Evolutionary conservation across 1,140 invertebrate genomes (phyloP), one percentile per base, ranked within the genome.

Genomic region (Brachionus manjavacas): DNA sequence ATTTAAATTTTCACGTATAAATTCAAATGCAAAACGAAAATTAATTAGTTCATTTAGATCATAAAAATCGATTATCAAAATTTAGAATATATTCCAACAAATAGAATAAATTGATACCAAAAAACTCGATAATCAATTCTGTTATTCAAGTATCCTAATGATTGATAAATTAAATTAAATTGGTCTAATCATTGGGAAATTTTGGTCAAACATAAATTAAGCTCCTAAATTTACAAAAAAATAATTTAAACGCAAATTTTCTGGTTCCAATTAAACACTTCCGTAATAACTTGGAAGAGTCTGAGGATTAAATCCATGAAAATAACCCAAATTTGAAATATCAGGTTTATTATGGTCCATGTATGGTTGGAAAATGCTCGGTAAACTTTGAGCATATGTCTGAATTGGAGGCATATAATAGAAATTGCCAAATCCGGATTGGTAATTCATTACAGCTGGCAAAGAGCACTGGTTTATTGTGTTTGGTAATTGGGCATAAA

Each of bases 171-270:
- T 49, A 76, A 76, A 49, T 25, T 49, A 74, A 74, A 74, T 76
- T 49, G 43, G 43, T 76, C 41, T 23, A 76, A 25, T 76, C 20
- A 49, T 76, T 76, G n/a, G 72, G 72, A 76, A 25, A 76, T 49
- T 35, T 76, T 76, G 72, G 72, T 46, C 23, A 76, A 49, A 76
- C 72, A 76, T 76, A 76, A 76, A 76, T 76, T 76, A 76, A 76
- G 70, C 39, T 76, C 39, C 35, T 76, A 76, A 76, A 76, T 76
- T 76, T 76, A 76, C 39, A 76, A 76, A 46, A 74, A 76, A 76
- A 76, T 76, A 76, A 76, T 76, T 76, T 76, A 76, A 76, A 76
- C 72, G 72, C 72, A 76, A 76, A 25, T 20, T 35, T 23, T 76
- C 41, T 76, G 25, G 20, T 76, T 12, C 23, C 23, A 49, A 28